These are phyloP conservation scores for Diploscapter pachys DNA, from an alignment of 1,140 invertebrate genomes.

Conservation along the genomic window DNA sequence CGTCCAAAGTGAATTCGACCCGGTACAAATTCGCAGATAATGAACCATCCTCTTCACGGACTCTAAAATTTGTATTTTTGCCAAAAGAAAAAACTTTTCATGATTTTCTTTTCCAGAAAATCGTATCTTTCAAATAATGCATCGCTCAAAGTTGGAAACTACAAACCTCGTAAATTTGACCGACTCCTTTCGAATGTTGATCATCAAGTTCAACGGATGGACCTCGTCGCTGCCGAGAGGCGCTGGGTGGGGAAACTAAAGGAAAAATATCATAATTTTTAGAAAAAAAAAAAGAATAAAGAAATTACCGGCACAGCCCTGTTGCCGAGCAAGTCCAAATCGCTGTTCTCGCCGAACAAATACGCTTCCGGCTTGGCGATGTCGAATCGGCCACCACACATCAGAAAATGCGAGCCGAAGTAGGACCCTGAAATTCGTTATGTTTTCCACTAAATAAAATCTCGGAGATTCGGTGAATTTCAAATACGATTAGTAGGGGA, in stretches of 20 bases:
- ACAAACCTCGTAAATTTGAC: constrained; percentile 74
- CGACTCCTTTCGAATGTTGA: constrained; percentile 95
- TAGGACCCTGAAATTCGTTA: constrained; percentile 21
- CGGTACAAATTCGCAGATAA: constrained; percentile 68
- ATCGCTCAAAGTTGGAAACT: constrained; percentile 2
- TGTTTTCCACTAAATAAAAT: too few species aligned
- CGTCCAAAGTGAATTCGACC: constrained; percentile 94
- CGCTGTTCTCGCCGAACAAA: constrained; percentile 94
- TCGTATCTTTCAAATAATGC: constrained; percentile 15
- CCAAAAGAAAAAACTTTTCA: neutral
- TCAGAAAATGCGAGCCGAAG: constrained; percentile 94
- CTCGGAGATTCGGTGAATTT: too few species aligned
- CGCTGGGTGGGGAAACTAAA: constrained; percentile 87
- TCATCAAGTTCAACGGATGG: constrained; percentile 87
- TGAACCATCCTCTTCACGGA: constrained; percentile 14
- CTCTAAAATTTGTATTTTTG: constrained; percentile 15
- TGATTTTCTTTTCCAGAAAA: neutral
- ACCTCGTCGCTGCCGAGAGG: constrained; percentile 90
- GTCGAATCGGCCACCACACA: constrained; percentile 96
- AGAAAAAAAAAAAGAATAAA: constrained; percentile 10
- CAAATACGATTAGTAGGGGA: too few species aligned
- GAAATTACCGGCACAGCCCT: constrained; percentile 80
- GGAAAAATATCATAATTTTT: neutral
- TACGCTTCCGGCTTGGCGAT: constrained; percentile 93
- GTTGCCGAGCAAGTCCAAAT: constrained; percentile 89